Evolutionary conservation across 2,888 invertebrate species (phyloP).

Genomic region (Diarsia rubi): DNA sequence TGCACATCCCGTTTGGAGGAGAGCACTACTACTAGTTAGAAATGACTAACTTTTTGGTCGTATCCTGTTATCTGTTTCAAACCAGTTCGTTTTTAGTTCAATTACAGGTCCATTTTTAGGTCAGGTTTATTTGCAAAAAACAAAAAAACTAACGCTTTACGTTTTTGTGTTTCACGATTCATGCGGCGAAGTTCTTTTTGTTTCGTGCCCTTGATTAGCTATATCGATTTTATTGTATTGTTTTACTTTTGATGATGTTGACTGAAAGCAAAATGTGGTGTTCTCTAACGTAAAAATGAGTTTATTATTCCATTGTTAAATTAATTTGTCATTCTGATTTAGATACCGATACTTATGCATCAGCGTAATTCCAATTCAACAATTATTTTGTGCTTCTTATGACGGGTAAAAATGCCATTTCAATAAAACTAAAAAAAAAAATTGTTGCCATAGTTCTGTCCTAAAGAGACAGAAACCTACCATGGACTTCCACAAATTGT

Average conservation of each 20-base stretch:
- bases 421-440: not conserved
- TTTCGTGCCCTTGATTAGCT: not conserved
- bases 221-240: not conserved
- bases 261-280: not conserved
- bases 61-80: not conserved
- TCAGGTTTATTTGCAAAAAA: not conserved
- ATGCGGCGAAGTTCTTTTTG: not conserved
- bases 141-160: not conserved
- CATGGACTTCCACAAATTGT: conserved; percentile 28
- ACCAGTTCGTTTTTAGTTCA: not conserved
- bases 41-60: not conserved
- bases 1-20: not conserved
- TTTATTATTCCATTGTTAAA: not conserved
- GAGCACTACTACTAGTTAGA: not conserved
- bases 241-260: no score
- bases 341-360: not conserved
- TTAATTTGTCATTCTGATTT: no score
- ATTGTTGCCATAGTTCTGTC: no score
- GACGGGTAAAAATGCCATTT: not conserved
- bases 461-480: not conserved
- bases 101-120: not conserved
- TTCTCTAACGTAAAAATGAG: not conserved
- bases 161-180: not conserved
- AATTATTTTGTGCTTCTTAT: not conserved
- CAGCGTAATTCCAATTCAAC: not conserved